Conservation (phyloP, 2,797 vertebrate genomes). For the Hydrocynus forskahlii region DNA sequence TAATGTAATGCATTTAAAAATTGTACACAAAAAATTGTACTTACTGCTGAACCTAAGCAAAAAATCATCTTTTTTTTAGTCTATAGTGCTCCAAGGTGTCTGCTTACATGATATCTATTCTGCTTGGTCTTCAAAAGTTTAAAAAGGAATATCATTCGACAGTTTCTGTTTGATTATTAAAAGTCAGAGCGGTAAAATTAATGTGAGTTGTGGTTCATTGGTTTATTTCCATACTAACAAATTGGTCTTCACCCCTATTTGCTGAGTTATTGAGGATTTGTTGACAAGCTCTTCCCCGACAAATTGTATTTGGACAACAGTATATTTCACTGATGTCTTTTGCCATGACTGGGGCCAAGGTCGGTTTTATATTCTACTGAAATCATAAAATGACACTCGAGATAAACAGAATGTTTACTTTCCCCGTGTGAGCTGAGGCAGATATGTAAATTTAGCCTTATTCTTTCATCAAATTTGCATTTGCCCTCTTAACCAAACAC, state of each 20-base stretch:
- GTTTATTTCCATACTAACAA: slow-evolving; percentile 64
- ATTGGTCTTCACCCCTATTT: slow-evolving; percentile 74
- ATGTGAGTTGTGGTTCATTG: slow-evolving; percentile 56
- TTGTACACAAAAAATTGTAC: neutral
- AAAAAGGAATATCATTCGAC: slow-evolving; percentile 2
- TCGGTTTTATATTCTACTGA: slow-evolving; percentile 98
- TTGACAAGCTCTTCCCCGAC: slow-evolving; percentile 90
- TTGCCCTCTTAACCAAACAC: slow-evolving; percentile 99
- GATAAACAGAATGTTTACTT: slow-evolving; percentile 99
- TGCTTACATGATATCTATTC: neutral
- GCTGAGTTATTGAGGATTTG: slow-evolving; percentile 81
- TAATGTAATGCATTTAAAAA: neutral
- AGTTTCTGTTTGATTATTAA: slow-evolving; percentile 35
- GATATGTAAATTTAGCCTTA: slow-evolving; percentile 99
- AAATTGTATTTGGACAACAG: slow-evolving; percentile 90
- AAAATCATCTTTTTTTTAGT: neutral
- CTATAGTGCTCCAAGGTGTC: neutral
- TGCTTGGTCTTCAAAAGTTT: neutral
- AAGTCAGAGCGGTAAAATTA: slow-evolving; percentile 46
- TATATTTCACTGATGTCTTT: slow-evolving; percentile 92
- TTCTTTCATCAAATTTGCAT: slow-evolving; percentile 99
- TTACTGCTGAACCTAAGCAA: neutral
- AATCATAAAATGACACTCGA: slow-evolving; percentile 99
- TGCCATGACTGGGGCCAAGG: slow-evolving; percentile 91
- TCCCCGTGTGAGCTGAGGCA: slow-evolving; percentile 97